Evolutionary conservation across 2,888 invertebrate genomes (phyloP).

Genomic region (Mythimna ferrago): DNA sequence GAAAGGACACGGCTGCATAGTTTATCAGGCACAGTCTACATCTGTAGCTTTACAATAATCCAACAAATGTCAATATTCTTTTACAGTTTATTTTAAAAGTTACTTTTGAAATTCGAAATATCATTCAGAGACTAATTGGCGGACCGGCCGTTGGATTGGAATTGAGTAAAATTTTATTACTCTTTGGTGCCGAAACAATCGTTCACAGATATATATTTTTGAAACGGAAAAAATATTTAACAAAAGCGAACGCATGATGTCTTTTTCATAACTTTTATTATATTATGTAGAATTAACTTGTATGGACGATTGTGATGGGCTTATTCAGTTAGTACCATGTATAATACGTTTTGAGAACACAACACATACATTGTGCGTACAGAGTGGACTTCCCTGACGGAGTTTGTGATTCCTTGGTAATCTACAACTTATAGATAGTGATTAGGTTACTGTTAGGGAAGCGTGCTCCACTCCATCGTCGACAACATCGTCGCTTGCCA

Average conservation of each 20-base stretch:
- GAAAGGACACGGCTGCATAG: background rate
- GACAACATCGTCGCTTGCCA: too few relatives aligned
- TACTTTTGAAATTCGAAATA: slow-evolving; percentile 43
- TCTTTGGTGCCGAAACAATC: slow-evolving; percentile 42
- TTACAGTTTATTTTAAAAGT: slow-evolving; percentile 18
- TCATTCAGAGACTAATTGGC: slow-evolving; percentile 46
- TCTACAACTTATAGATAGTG: too few relatives aligned
- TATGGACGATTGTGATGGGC: background rate
- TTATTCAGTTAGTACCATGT: background rate
- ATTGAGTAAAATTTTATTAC: slow-evolving; percentile 50
- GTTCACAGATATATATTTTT: slow-evolving; percentile 19
- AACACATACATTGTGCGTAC: too few relatives aligned
- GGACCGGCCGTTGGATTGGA: slow-evolving; percentile 32
- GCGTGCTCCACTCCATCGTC: too few relatives aligned
- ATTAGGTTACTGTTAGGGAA: too few relatives aligned
- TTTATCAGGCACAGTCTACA: background rate
- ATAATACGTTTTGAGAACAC: too few relatives aligned
- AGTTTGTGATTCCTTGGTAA: too few relatives aligned
- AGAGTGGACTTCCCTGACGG: too few relatives aligned
- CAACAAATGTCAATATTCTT: slow-evolving; percentile 28
- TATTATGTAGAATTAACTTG: background rate
- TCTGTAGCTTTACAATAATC: background rate
- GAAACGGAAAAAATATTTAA: background rate
- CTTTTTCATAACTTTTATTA: background rate
- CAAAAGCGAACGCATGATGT: background rate